Evolutionary conservation across 2,113 vertebrate species (phyloP).

Genomic region (Pedetes capensis): DNA sequence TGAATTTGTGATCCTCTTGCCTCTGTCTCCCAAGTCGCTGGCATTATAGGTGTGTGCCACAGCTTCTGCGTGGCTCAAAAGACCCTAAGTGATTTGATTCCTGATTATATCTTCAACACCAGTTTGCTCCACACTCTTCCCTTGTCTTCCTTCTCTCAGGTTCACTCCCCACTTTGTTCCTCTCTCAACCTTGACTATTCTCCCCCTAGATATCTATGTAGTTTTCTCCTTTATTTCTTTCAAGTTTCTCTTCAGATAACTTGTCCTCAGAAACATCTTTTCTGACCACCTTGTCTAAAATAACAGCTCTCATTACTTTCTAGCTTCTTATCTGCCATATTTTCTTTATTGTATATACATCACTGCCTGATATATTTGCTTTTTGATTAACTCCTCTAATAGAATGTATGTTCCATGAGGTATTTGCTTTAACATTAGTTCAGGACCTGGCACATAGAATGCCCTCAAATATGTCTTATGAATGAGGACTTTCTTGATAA

Average conservation of each 20-base stretch:
- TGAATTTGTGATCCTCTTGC: too few species aligned
- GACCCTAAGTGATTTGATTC: not conserved
- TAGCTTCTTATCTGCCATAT: not conserved
- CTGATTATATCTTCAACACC: not conserved
- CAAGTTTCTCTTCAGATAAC: not conserved
- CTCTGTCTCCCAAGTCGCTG: too few species aligned
- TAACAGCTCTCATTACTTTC: not conserved
- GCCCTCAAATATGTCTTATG: not conserved
- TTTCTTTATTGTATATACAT: not conserved
- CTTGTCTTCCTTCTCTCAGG: not conserved
- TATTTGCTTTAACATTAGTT: not conserved
- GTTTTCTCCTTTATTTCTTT: conserved; percentile 10
- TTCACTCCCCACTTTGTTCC: not conserved
- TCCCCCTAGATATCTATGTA: not conserved
- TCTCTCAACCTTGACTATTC: not conserved
- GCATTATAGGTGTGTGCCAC: too few species aligned
- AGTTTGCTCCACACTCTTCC: not conserved
- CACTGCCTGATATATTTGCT: not conserved
- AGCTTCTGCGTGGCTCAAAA: not conserved
- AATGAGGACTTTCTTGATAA: not conserved
- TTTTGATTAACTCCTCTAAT: not conserved
- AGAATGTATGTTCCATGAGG: not conserved
- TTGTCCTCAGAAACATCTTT: conserved; percentile 36
- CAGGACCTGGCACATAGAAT: not conserved
- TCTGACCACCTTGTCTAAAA: not conserved